Conservation (phyloP, 2,113 vertebrate species). For the Suncus etruscus region DNA sequence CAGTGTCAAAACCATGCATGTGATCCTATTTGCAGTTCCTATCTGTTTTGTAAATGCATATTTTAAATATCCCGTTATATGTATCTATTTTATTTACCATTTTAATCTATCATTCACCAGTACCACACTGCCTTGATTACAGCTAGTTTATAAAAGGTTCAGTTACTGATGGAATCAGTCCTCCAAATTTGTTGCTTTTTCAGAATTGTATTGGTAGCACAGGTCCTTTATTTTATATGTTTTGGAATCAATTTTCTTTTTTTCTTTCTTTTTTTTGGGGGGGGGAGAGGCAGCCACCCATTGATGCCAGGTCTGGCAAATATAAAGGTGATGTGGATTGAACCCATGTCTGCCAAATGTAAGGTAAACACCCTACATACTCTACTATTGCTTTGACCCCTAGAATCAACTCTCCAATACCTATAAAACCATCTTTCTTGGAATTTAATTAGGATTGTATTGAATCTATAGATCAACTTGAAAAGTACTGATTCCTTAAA, state of each 20-base stretch:
- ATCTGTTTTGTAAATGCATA: not conserved
- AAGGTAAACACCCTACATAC: no score
- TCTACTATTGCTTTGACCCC: no score
- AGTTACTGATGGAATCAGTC: not conserved
- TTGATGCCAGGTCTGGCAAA: no score
- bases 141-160: not conserved
- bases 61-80: no score
- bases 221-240: slow-evolving; percentile 10
- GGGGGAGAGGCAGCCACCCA: no score
- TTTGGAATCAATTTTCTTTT: no score
- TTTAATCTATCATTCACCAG: not conserved
- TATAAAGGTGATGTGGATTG: no score
- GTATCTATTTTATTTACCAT: not conserved
- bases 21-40: not conserved
- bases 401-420: not conserved
- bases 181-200: not conserved
- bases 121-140: not conserved
- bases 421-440: not conserved
- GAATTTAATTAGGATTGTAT: not conserved
- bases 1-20: not conserved
- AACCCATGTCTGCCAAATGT: no score
- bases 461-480: slow-evolving; percentile 6
- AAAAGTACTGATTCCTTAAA: not conserved
- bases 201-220: not conserved
- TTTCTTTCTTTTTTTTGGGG: no score